Conservation (phyloP, 2,888 invertebrate genomes). For the Elysia crispata region DNA sequence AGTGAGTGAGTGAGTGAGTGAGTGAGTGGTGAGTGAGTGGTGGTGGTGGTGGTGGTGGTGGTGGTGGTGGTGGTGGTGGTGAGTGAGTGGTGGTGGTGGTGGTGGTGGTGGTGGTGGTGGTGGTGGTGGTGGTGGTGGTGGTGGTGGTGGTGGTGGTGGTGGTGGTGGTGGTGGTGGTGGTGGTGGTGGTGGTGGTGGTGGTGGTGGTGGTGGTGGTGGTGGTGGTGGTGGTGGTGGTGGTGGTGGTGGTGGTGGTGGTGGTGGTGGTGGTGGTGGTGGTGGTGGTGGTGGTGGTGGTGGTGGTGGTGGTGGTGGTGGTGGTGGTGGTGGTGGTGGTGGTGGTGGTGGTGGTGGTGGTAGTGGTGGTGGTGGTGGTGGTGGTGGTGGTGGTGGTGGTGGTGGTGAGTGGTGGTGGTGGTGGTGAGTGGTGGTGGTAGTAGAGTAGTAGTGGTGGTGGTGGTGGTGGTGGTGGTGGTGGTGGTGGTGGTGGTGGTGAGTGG, state of each 20-base stretch:
- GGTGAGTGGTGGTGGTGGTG: background rate
- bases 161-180: slow-evolving; percentile 29
- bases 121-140: slow-evolving; percentile 25
- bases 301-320: slow-evolving; percentile 29
- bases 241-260: slow-evolving; percentile 33
- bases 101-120: slow-evolving; percentile 32
- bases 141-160: slow-evolving; percentile 17
- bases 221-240: slow-evolving; percentile 22
- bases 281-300: slow-evolving; percentile 31
- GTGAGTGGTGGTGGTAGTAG: too few species aligned
- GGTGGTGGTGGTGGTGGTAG: slow-evolving; percentile 17
- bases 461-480: slow-evolving; percentile 2
- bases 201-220: slow-evolving; percentile 33
- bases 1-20: too few species aligned
- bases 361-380: slow-evolving; percentile 27
- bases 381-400: slow-evolving; percentile 14
- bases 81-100: too few species aligned
- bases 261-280: slow-evolving; percentile 31
- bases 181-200: slow-evolving; percentile 12
- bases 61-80: slow-evolving; percentile 1
- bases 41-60: slow-evolving; percentile 2
- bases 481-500: background rate
- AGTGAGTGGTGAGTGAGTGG: too few species aligned
- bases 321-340: background rate
- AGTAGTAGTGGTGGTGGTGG: background rate